phyloP scores from a whole-genome alignment of 1,140 invertebrate genomes.

The Phymastichus coffea region DNA sequence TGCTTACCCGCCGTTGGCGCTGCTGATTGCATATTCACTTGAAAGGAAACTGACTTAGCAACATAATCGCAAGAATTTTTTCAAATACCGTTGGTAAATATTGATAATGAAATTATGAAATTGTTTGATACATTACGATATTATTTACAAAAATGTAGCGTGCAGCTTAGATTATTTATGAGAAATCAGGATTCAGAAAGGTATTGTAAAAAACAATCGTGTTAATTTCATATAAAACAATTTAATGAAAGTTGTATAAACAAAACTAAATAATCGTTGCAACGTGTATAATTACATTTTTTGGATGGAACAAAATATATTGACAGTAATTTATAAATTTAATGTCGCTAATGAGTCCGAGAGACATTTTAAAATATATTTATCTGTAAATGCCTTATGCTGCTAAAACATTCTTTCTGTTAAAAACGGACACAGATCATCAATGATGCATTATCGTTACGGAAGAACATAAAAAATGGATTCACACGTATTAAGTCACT shows the following conservation, averaged over 20 bases:
- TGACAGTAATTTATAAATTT: slow-evolving; percentile 5
- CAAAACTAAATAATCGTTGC: slow-evolving; percentile 35
- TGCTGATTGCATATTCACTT: too few relatives aligned
- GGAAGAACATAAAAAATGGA: background rate
- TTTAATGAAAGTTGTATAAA: slow-evolving; percentile 37
- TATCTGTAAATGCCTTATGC: slow-evolving; percentile 12
- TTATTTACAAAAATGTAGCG: too few relatives aligned
- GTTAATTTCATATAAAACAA: slow-evolving; percentile 32
- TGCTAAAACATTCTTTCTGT: background rate
- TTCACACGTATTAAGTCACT: slow-evolving; percentile 1
- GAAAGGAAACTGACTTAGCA: too few relatives aligned
- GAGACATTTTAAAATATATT: slow-evolving; percentile 14
- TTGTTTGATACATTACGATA: too few relatives aligned
- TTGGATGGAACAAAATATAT: slow-evolving; percentile 16
- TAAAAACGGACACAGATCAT: background rate
- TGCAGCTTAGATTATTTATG: too few relatives aligned
- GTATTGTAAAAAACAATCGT: too few relatives aligned
- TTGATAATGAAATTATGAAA: too few relatives aligned
- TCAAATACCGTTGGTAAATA: too few relatives aligned
- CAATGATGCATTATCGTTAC: background rate
- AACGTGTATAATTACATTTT: slow-evolving; percentile 18
- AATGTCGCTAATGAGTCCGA: background rate
- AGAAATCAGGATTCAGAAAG: too few relatives aligned
- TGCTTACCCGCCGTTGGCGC: too few relatives aligned
- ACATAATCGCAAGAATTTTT: too few relatives aligned